Evolutionary conservation across 2,113 vertebrate species (phyloP).

Genomic region (Calidris pygmaea): DNA sequence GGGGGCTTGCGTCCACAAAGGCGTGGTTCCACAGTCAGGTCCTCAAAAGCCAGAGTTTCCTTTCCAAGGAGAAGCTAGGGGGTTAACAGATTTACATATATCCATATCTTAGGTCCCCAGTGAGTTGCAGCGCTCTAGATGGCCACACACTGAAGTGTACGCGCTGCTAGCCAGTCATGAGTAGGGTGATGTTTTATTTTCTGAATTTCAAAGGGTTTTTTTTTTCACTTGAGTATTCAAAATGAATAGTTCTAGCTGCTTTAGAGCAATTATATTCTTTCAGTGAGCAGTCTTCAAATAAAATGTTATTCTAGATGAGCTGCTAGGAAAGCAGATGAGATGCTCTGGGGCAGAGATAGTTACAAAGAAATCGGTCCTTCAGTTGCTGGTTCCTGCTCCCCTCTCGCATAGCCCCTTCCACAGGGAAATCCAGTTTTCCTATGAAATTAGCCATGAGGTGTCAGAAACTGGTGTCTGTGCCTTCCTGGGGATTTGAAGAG

Average conservation of each 20-base stretch:
- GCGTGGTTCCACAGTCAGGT: not conserved
- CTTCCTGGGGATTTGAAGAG: not conserved
- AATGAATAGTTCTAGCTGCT: not conserved
- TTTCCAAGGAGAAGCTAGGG: not conserved
- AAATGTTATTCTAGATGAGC: not conserved
- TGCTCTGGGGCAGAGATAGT: not conserved
- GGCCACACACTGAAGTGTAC: rapidly evolving
- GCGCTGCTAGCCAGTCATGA: rapidly evolving
- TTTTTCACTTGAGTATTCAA: not conserved
- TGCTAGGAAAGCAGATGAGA: not conserved
- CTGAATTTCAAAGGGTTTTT: not conserved
- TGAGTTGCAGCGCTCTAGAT: not conserved
- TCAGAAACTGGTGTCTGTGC: not conserved
- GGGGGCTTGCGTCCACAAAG: not conserved
- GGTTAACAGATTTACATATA: not conserved
- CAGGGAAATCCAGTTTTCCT: not conserved
- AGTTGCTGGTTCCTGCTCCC: not conserved
- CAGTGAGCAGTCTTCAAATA: not conserved
- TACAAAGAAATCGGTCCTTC: not conserved
- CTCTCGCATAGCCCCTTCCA: rapidly evolving
- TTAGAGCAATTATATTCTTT: not conserved
- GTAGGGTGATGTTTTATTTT: not conserved
- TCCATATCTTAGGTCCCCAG: not conserved
- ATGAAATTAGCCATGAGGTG: not conserved
- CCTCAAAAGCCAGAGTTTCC: not conserved